Evolutionary conservation across 2,797 vertebrate genomes (phyloP), one percentile per base, ranked within the genome.

Genomic region (Tachyglossus aculeatus): DNA sequence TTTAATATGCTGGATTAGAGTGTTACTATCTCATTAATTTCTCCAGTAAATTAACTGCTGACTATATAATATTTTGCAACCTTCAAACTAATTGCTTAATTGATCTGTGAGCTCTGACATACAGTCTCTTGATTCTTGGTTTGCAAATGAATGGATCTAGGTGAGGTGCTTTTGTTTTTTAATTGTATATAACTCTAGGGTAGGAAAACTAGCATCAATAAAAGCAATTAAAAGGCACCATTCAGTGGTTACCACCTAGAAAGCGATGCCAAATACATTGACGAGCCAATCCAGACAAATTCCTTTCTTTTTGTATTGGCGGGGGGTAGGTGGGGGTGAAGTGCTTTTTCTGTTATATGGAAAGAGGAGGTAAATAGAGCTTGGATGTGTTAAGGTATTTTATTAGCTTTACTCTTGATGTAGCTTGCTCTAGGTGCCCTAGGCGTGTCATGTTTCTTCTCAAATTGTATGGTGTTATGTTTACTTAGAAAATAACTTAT

Each of bases 401-500:
- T 80, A 79, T 88, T 87, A 86, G 57, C 62, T 52, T 77, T 21
- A 36, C 77, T 75, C 16, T 81, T 82, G 74, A 75, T 81, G 66
- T 68, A 77, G 79, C 86, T 81, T 81, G 74, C 86, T 56, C 67
- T 88, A 71, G 79, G 65, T 84, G 55, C 67, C 79, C 48, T 60
- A 50, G 67, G 82, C 80, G 21, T 6, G 13, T 58, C 77, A 71
- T 67, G 75, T 74, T 82, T 74, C 77, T 79, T 71, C 79, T 84
- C 81, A 79, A 74, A 64, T 75, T 84, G 86, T 81, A 84, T 81
- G 44, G 86, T 22, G 64, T 60, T 47, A n/a, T 43, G 62, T 82
- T 84, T 87, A 79, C 79, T 87, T 82, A 86, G 72, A 81, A 67
- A 71, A 75, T 57, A 75, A 81, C 72, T 7, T 8, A 75, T 63